A percentile compares a stretch with the other conserved stretches of the same genome.
Conservation (phyloP, 2,797 vertebrate genomes). For the Nyctibius grandis region DNA sequence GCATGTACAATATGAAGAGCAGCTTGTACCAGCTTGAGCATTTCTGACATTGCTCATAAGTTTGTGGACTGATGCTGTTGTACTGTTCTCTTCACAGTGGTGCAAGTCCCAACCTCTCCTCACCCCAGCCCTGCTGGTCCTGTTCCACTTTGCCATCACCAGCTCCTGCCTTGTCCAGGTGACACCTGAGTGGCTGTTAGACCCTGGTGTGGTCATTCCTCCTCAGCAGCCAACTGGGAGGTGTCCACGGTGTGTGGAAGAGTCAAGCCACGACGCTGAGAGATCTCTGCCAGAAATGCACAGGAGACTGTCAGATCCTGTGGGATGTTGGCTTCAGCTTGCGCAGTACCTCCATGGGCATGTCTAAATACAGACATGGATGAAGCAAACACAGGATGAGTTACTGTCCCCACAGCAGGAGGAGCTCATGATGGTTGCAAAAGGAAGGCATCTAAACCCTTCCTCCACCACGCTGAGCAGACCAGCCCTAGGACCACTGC, state of each 20-base stretch:
- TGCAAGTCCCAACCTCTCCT: neutral
- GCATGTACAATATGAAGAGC: neutral
- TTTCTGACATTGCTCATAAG: neutral
- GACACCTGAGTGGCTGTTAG: neutral
- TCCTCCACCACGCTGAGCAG: fast-evolving
- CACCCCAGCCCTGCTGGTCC: neutral
- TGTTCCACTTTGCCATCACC: neutral
- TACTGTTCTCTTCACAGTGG: neutral
- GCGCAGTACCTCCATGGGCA: neutral
- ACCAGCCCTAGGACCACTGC: neutral
- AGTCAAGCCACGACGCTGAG: neutral
- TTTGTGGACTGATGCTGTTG: neutral
- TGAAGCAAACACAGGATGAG: neutral
- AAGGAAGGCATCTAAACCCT: neutral
- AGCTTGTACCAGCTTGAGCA: neutral
- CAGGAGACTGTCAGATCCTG: neutral
- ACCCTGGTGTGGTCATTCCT: neutral
- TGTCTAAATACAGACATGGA: neutral
- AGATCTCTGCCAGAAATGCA: neutral
- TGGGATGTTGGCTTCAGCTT: neutral
- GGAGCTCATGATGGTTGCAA: neutral
- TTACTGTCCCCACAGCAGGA: neutral
- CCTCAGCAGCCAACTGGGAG: neutral
- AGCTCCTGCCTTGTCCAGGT: neutral
- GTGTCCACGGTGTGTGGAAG: neutral